Base-by-base conservation (phyloP, 2,797 vertebrate genomes). In the Pipistrellus pipistrellus region DNA sequence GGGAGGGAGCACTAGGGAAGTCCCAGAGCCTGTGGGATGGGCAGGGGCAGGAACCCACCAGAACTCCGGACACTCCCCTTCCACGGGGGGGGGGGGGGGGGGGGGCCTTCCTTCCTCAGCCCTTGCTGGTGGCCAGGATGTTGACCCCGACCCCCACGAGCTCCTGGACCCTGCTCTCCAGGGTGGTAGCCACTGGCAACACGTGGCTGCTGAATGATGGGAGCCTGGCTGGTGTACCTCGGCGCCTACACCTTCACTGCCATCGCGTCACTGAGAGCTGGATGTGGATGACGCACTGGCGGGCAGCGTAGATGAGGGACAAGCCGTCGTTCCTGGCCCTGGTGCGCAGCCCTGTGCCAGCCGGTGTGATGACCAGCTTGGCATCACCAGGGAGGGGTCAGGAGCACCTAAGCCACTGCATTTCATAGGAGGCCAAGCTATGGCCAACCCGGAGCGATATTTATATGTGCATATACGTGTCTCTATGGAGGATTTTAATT, bases 101-200 rank as follows among this genome's bases (percentile, higher is more conserved):
- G 35, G 35, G 35, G 48, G 68, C 14, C 66, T 18, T 4, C 25
- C 59, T 66, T n/a, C 73, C 59, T 57, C 17, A 5, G 55, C 32
- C 75, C 35, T 66, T 1, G 4, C 9, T 4, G 20, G 17, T 17
- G 41, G 18, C 55, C 2, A 2, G 20, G 0, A 1, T 12, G n/a
- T 35, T 57, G 68, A 48, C 66, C 14, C 0, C 15, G 59, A 62
- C 6, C 17, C 68, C 20, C 18, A 1, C 0, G 10, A 71, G 25
- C 38, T 53, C 8, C 17, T 7, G 35, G 69, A 23, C 51, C n/a
- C 18, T 0, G 6, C 10, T 10, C 25, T 59, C 30, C 23, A 2
- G 35, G 38, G 11, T 32, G 77, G 7, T 9, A 57, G 82, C 46
- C 14, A 23, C 41, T 3, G 15, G 41, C n/a, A 11, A 3, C 3